Evolutionary conservation across 2,797 vertebrate genomes (phyloP), one percentile per base, ranked within the genome.

Genomic region (Cyprinella venusta): DNA sequence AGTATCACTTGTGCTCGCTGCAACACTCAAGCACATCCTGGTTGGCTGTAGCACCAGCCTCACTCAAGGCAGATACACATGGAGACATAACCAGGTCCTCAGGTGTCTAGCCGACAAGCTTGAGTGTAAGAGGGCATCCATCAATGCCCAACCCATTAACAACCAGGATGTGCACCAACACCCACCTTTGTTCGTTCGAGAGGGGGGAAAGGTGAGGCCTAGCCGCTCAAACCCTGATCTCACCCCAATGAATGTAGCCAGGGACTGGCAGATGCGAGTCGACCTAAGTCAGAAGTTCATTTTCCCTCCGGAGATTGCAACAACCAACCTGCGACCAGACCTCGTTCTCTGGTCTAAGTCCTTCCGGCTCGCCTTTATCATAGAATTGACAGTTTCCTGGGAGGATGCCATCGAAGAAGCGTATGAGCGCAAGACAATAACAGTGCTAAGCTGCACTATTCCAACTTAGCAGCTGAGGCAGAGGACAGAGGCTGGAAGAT

Each of bases 231-330:
- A 24, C 13, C 7, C 15, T 45, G 16, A 30, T 6, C 15, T 26
- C 21, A 10, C 67, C 24, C 16, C 12, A 19, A 18, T 59, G 24
- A 67, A 45, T 40, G 5, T 4, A 52, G 59, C 77, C 48, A 19
- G 77, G 1, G 59, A 68, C 5, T 10, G 38, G 38, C 6, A 40
- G 38, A 40, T 40, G 38, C 38, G 0, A 40, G 7, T 40, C 8
- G 1, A 40, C 38, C 38, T 82, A 50, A 33, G 13, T 6, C 54
- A 78, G 48, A 30, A 38, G 12, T 54, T 56, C 36, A 78, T 30
- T 5, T 84, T 80, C 9, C 42, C n/a, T 30, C n/a, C n/a, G 0
- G 65, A 82, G 10, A 85, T 82, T 36, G 24, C 76, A 72, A 5
- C 5, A 4, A 40, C 8, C 8, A 40, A 8, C 38, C 38, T 40